Percentiles rank a stretch among this genome's conserved stretches.
These are phyloP conservation scores for Psittacula cyanocephala DNA, from an alignment of 2,113 vertebrate genomes.

Conservation along the genomic window DNA sequence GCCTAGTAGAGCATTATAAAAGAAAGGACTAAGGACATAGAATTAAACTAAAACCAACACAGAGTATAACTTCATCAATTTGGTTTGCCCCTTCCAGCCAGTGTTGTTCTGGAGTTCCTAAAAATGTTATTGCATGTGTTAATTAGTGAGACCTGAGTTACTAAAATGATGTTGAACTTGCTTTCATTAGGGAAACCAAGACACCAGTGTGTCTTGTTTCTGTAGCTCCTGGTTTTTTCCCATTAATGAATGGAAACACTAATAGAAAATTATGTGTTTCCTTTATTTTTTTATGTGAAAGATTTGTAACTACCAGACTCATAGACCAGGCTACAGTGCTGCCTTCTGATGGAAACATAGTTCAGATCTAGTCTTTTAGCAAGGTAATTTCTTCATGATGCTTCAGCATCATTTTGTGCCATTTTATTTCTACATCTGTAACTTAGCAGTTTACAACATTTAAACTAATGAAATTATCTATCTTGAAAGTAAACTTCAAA, in stretches of 20 bases:
- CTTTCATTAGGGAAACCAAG: conserved; percentile 16
- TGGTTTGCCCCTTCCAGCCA: neutral
- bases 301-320: neutral
- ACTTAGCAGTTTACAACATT: neutral
- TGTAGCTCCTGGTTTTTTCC: neutral
- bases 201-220: neutral
- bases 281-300: conserved; percentile 6
- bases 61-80: neutral
- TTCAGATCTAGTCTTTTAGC: neutral
- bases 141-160: neutral
- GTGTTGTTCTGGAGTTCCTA: neutral
- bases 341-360: neutral
- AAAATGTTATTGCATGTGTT: neutral
- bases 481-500: neutral
- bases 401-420: neutral
- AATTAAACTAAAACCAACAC: neutral
- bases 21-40: neutral
- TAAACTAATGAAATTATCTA: neutral
- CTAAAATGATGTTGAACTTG: neutral
- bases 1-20: neutral
- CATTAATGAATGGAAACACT: neutral
- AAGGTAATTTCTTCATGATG: neutral
- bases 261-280: neutral
- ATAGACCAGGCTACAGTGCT: neutral
- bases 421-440: neutral